Base-by-base conservation (phyloP, 1,140 invertebrate genomes). In the Caenorhabditis tropicalis region DNA sequence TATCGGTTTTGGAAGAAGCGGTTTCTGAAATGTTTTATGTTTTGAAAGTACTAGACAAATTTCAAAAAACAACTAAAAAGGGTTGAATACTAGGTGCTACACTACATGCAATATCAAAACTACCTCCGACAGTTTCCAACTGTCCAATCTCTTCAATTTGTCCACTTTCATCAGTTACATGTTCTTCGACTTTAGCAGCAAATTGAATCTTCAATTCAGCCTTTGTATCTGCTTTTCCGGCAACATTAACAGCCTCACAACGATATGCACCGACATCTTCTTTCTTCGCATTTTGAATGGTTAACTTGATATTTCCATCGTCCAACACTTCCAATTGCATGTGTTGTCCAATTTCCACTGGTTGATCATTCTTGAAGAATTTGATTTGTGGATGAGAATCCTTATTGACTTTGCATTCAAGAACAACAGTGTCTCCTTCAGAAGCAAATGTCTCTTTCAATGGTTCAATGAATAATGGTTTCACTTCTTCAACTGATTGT, bases 381-480 rank as follows among this genome's bases (percentile, higher is more conserved):
- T 86, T 85, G 83, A 91, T 87, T 82, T 90, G 85, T 29, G 90
- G 90, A 27, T 88, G 81, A 2, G 89, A 90, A 36, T 91, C 88
- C 43, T 56, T 43, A 43, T 89, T 89, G 39, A 90, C 89, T 46
- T 86, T 84, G 79, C 88, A 89, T 33, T 86, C 85, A 56, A 91
- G 85, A 19, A 86, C 82, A 27, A 88, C 89, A 10, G 85, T 85
- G 24, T 91, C 88, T 10, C 90, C 90, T 19, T 89, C 84, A n/a
- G 39, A 81, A 16, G 89, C 88, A 16, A 79, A 53, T 46, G 88
- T 82, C n/a, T 89, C 82, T 49, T 90, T 81, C 0, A 91, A 84
- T 9, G 86, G 85, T 27, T 88, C 84, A 36, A 91, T 86, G 74
- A 91, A 91, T 24, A 88, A 70, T 24, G 89, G 89, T 43, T 87